Conservation (phyloP, 2,888 invertebrate genomes). For the Spisula subtruncata region DNA sequence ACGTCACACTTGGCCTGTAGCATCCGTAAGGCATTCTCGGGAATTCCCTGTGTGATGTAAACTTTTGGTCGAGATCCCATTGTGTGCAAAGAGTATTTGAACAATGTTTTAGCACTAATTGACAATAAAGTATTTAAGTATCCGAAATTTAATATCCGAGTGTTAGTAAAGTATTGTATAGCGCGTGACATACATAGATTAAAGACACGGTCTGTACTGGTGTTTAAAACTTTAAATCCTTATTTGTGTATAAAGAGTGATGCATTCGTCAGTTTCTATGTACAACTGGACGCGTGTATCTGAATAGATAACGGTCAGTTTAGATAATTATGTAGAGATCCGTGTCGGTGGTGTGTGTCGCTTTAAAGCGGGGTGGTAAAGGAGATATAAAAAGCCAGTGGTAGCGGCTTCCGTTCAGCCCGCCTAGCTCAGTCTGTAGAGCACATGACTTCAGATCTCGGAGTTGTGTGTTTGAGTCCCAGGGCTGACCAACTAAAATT, state of each 20-base stretch:
- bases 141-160: not conserved
- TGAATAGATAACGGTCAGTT: not conserved
- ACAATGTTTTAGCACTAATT: not conserved
- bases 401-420: no score
- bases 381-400: no score
- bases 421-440: no score
- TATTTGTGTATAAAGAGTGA: not conserved
- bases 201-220: not conserved
- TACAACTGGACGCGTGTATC: not conserved
- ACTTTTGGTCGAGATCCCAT: slow-evolving; percentile 58
- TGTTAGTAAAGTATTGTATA: not conserved
- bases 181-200: not conserved
- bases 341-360: no score
- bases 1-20: slow-evolving; percentile 55
- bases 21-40: slow-evolving; percentile 47
- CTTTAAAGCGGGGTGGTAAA: no score
- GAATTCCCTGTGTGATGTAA: slow-evolving; percentile 60
- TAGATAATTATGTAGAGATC: no score
- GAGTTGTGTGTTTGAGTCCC: no score
- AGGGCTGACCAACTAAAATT: no score
- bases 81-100: not conserved
- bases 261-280: not conserved
- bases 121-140: not conserved
- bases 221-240: not conserved
- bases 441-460: no score